These are phyloP conservation scores for Nesometra sesokonis DNA, from an alignment of 35 echinoderm and acorn worm genomes.

Conservation along the genomic window DNA sequence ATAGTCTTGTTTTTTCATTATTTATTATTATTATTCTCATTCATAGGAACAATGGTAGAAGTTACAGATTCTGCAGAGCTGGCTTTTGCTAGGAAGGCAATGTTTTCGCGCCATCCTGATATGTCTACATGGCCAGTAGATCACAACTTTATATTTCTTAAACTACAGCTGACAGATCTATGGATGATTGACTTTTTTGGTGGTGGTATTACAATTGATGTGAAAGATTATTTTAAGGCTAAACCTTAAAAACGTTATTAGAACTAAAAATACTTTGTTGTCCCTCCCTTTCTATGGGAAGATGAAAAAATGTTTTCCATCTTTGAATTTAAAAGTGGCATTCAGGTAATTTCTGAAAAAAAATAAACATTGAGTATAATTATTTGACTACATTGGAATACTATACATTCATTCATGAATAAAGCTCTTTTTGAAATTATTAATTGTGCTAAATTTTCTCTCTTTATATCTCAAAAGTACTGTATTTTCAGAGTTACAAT, in stretches of 20 bases:
- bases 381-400: no score
- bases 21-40: neutral
- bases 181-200: slow-evolving; percentile 20
- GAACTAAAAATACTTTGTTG: no score
- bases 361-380: no score
- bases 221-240: slow-evolving; percentile 10
- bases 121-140: neutral
- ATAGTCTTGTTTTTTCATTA: neutral
- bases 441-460: no score
- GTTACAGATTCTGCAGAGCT: neutral
- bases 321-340: no score
- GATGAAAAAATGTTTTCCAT: no score
- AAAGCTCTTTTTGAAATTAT: no score
- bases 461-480: no score
- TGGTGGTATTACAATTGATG: neutral
- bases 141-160: neutral
- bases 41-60: neutral
- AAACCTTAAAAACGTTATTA: slow-evolving; percentile 15
- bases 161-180: neutral
- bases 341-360: no score
- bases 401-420: no score
- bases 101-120: neutral
- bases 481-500: no score
- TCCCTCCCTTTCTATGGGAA: no score
- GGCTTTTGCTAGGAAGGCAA: neutral